phyloP scores from a whole-genome alignment of 2,797 vertebrate genomes.

The Mormyrus hasselquistii region DNA sequence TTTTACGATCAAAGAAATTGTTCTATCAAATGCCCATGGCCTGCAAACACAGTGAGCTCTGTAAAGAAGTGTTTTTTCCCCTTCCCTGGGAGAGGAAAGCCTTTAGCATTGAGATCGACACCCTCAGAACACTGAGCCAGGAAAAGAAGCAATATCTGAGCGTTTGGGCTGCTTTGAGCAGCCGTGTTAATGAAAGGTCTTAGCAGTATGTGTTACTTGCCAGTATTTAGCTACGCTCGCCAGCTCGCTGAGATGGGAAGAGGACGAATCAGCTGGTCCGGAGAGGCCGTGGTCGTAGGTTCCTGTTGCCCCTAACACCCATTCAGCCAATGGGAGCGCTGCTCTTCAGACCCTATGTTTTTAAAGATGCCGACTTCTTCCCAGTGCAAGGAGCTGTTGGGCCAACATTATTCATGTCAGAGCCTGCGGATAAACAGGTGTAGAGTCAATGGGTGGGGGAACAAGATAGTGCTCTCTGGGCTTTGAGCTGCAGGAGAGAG shows the following conservation, averaged over 20 bases:
- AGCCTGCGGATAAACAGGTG: neutral
- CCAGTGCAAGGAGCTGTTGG: constrained; percentile 1
- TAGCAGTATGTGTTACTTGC: constrained; percentile 18
- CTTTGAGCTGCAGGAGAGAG: constrained; percentile 1
- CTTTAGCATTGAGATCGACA: constrained; percentile 24
- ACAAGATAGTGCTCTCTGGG: constrained; percentile 12
- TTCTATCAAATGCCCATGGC: constrained; percentile 36
- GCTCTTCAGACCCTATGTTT: neutral
- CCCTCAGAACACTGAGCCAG: constrained; percentile 34
- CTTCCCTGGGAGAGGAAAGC: constrained; percentile 23
- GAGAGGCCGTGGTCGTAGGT: neutral
- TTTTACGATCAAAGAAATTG: constrained; percentile 36
- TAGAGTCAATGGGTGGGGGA: neutral
- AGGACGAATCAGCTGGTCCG: neutral
- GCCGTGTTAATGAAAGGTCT: constrained; percentile 37
- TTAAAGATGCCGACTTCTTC: neutral
- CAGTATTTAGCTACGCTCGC: neutral
- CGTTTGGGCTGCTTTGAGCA: constrained; percentile 21
- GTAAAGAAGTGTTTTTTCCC: constrained; percentile 33
- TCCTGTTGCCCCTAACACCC: neutral
- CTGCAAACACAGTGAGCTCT: constrained; percentile 27
- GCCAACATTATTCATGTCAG: constrained; percentile 16
- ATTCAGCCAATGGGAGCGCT: neutral
- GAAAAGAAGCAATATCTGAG: constrained; percentile 33
- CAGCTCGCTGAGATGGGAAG: neutral